Evolutionary conservation across 2,888 invertebrate species (phyloP).

Genomic region (Trypoxylon attenuatum): DNA sequence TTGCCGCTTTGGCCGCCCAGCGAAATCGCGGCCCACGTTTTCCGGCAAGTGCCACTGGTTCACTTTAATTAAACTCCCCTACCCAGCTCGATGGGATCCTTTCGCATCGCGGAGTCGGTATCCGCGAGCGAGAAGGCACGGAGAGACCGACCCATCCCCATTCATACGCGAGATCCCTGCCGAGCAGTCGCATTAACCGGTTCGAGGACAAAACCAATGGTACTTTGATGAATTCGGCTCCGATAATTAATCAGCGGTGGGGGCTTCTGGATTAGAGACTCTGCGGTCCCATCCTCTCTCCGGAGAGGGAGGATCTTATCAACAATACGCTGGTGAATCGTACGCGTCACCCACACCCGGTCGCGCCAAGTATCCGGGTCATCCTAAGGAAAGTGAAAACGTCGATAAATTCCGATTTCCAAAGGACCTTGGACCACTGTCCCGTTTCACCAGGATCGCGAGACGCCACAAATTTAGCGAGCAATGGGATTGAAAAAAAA

Average conservation of each 20-base stretch:
- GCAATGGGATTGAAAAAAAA: background rate
- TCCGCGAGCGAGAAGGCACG: background rate
- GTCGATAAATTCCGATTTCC: slow-evolving; percentile 52
- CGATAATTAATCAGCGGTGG: slow-evolving; percentile 24
- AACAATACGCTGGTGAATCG: slow-evolving; percentile 31
- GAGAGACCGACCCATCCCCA: too few species aligned
- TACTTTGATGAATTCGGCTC: background rate
- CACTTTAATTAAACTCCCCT: background rate
- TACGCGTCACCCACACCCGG: slow-evolving; percentile 25
- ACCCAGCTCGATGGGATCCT: background rate
- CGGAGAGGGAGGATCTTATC: slow-evolving; percentile 39
- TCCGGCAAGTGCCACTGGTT: background rate
- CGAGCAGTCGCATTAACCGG: too few species aligned
- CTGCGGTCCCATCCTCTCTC: too few species aligned
- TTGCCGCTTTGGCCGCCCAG: too few species aligned
- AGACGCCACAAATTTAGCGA: background rate
- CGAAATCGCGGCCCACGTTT: too few species aligned
- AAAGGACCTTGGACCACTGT: slow-evolving; percentile 53
- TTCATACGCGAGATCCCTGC: too few species aligned
- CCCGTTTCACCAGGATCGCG: slow-evolving; percentile 27
- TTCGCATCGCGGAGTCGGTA: background rate
- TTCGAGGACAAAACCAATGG: background rate
- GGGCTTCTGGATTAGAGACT: slow-evolving; percentile 22
- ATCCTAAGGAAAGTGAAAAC: slow-evolving; percentile 53
- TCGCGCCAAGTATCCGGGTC: slow-evolving; percentile 44